Percentiles rank a stretch among this genome's conserved stretches.
These are phyloP conservation scores for Chascanopsetta lugubris DNA, from an alignment of 2,113 vertebrate genomes.

Conservation along the genomic window DNA sequence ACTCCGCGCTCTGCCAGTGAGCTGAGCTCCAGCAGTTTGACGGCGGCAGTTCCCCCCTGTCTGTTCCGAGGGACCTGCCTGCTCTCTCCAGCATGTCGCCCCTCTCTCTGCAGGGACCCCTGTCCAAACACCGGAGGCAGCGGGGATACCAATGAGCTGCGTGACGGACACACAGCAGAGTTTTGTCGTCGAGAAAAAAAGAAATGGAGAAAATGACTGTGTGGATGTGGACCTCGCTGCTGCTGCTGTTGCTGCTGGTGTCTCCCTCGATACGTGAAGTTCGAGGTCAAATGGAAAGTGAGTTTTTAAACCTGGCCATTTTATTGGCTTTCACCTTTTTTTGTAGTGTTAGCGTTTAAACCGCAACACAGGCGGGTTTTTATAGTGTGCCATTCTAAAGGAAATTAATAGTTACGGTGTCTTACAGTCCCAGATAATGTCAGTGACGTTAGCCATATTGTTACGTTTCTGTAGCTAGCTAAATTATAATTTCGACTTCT, in stretches of 20 bases:
- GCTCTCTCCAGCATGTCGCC: slow-evolving; percentile 45
- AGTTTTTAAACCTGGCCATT: slow-evolving; percentile 27
- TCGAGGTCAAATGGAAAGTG: slow-evolving; percentile 68
- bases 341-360: too few relatives aligned
- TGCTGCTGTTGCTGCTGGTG: slow-evolving; percentile 4
- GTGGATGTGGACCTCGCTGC: slow-evolving; percentile 21
- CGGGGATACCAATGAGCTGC: not conserved
- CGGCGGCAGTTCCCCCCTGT: not conserved
- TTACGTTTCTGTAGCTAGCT: slow-evolving; percentile 9
- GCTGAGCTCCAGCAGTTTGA: not conserved
- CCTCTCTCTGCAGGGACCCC: not conserved
- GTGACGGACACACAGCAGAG: not conserved
- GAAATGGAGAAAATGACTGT: slow-evolving; percentile 43
- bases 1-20: not conserved
- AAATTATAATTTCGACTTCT: not conserved
- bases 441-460: not conserved
- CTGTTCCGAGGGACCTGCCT: not conserved
- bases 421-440: too few relatives aligned
- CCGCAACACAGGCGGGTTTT: fast-evolving
- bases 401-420: too few relatives aligned
- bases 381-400: too few relatives aligned
- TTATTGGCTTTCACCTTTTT: not conserved
- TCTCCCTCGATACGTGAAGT: slow-evolving; percentile 14
- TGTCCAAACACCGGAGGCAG: slow-evolving; percentile 3
- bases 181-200: not conserved